phyloP scores from a whole-genome alignment of 2,888 invertebrate genomes.

The Cotesia congregata region DNA sequence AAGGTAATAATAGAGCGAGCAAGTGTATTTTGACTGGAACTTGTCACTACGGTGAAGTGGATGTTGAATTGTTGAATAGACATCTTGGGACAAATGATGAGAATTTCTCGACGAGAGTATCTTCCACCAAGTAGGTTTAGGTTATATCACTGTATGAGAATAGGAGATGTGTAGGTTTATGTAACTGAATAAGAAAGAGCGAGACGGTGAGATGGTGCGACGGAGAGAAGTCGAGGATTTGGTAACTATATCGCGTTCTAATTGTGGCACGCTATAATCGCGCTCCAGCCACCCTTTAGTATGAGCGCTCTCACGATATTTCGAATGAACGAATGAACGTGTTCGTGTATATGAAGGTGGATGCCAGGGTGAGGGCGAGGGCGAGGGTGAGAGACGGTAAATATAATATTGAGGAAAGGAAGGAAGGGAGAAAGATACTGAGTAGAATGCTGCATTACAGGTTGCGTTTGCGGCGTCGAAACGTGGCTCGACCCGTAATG shows the following conservation, averaged over 20 bases:
- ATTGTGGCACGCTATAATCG: conserved; percentile 43
- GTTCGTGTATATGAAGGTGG: neutral
- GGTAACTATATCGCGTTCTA: conserved; percentile 40
- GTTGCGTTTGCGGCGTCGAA: conserved; percentile 48
- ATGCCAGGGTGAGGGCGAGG: conserved; percentile 19
- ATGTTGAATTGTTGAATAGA: conserved; percentile 28
- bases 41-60: neutral
- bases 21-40: conserved; percentile 12
- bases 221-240: conserved; percentile 22
- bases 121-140: conserved; percentile 9
- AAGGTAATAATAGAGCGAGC: neutral
- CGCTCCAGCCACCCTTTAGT: conserved; percentile 47
- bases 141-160: neutral
- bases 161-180: neutral
- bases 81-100: conserved; percentile 16
- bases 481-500: conserved; percentile 43
- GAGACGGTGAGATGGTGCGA: neutral
- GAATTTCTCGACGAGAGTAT: conserved; percentile 26
- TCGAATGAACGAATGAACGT: conserved; percentile 39
- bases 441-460: conserved; percentile 45
- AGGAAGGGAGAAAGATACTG: conserved; percentile 9
- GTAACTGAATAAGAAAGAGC: conserved; percentile 12
- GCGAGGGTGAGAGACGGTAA: conserved; percentile 23
- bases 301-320: conserved; percentile 50
- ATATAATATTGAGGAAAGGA: conserved; percentile 15